Base-by-base conservation (phyloP, 2,888 invertebrate genomes). In the Cepaea hortensis region DNA sequence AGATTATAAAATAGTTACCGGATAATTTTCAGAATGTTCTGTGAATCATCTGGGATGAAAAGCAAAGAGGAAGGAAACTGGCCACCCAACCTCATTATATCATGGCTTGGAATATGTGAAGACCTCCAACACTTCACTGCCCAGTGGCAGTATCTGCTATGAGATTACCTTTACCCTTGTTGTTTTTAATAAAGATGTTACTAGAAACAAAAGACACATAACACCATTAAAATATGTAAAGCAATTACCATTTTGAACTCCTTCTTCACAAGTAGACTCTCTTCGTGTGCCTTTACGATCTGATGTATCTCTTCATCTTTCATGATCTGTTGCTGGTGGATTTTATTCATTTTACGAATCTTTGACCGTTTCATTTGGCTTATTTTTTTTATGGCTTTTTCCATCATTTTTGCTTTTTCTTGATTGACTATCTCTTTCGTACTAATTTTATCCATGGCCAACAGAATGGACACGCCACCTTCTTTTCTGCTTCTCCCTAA, bases 401-500 rank as follows among this genome's bases (percentile, higher is more conserved):
- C 68, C 90, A 90, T 90, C 88, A 89, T 87, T 79, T 82, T 72
- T n/a, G 88, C 86, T 70, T 88, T 79, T 23, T 76, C 84, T 48
- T 82, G 84, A 83, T 90, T 90, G 15, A 90, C 70, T 75, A 72
- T 85, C 80, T 90, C 90, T 72, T 89, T 88, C 61, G 83, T 48
- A 6, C 84, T 81, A 68, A 90, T 87, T 72, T 87, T 87, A 46
- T 87, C 86, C 80, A 84, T 88, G 6, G 88, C 90, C 84, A 90
- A 72, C 50, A 89, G 81, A 48, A 90, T 84, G 5, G 90, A 88
- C 70, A 81, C 85, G 0, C 90, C 90, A 18, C 88, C 89, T n/a
- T 68, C 61, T 81, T 89, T 90, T 50, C 90, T 86, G 73, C 90
- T 89, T 81, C 90, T 77, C n/a, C 90, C 90, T 90, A 73, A 46